Base-by-base conservation (phyloP, 1,140 invertebrate species). In the Monochamus saltuarius region DNA sequence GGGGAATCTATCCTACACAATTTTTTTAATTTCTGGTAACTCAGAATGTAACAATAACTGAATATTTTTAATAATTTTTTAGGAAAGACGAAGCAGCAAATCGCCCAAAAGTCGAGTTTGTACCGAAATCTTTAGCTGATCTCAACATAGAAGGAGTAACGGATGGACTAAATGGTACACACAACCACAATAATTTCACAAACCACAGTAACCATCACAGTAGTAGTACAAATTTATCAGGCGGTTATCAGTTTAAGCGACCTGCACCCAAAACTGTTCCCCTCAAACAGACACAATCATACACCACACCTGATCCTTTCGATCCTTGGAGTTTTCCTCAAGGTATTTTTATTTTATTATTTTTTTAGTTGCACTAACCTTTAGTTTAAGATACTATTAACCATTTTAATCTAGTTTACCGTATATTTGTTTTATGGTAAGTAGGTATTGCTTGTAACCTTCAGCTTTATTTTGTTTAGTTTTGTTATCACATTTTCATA, bases 71-170 rank as follows among this genome's bases (percentile, higher is more conserved):
- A 40, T 54, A 46, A 7, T 43, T 55, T 66, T 80, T 29, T 75
- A 96, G 93, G 81, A 90, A 91, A 79, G 89, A 93, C 67, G 94
- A 97, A 77, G 94, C 94, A 43, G 89, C 88, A 50, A 87, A 81
- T 78, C 85, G 91, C 80, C 94, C 95, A 64, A 93, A 91, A 79
- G 69, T 88, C 75, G 93, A 97, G 77, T 97, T 97, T 79, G 85
- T 93, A 72, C 94, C 95, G 62, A 97, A 97, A 83, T 92, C 93
- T 52, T 80, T 96, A 68, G 84, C 89, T 40, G 94, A 97, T 79
- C 83, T 97, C 43, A 86, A 92, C 75, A 88, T 95, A 73, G 90
- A 92, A 70, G 83, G 82, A 63, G 79, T 83, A 56, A 70, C 74
- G 40, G 80, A 83, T 66, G 80, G 79, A 66, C 59, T 75, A 55